These are phyloP conservation scores for Eulemur rufifrons DNA, from an alignment of 2,113 vertebrate species.

Conservation along the genomic window DNA sequence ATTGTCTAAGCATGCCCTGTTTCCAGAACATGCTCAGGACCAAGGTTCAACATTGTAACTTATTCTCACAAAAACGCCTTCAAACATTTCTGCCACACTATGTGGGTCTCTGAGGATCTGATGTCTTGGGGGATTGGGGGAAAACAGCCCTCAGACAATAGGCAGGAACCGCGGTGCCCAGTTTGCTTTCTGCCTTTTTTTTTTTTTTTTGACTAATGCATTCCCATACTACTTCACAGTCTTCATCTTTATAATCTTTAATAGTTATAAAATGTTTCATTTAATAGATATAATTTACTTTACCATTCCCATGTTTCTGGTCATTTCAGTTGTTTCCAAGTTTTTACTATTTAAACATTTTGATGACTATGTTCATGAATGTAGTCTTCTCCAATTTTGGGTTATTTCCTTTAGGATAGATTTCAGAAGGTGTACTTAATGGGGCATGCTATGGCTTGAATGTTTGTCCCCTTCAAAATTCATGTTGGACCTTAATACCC, in stretches of 20 bases:
- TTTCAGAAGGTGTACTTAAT: not conserved
- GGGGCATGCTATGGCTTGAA: not conserved
- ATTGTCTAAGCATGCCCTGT: slow-evolving; percentile 59
- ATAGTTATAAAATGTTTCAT: not conserved
- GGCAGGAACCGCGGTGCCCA: not conserved
- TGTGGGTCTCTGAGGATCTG: not conserved
- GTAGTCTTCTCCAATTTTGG: not conserved
- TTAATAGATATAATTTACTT: not conserved
- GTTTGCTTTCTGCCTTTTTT: not conserved
- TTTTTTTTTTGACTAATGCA: not conserved
- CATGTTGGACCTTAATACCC: not conserved
- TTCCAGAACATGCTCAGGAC: slow-evolving; percentile 28
- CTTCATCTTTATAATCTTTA: not conserved
- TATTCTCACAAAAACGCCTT: slow-evolving; percentile 25
- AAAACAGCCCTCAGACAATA: not conserved
- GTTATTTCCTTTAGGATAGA: not conserved
- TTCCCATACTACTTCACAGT: not conserved
- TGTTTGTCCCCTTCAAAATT: not conserved
- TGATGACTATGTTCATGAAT: not conserved
- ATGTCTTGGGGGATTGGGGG: not conserved
- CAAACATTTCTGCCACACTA: not conserved
- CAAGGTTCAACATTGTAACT: not conserved
- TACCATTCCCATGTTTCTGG: not conserved
- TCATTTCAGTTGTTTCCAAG: not conserved
- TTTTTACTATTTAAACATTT: not conserved